A percentile compares a stretch with the other conserved stretches of the same genome.
Evolutionary conservation across 1,140 invertebrate genomes (phyloP).

Genomic region (Diuraphis noxia): DNA sequence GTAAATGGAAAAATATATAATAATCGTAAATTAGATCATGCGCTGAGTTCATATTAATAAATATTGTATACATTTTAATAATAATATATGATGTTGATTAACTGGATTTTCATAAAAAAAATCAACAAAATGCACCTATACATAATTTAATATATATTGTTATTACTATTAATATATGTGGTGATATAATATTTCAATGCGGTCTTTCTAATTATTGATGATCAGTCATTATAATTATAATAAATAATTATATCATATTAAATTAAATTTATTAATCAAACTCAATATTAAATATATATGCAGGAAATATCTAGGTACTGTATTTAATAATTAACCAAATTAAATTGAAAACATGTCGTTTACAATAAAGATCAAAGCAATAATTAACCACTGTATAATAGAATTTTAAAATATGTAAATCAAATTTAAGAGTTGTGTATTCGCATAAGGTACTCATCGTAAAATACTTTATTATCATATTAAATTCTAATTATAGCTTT

Average conservation of each 20-base stretch:
- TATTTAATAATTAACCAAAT: background rate
- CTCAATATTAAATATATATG: background rate
- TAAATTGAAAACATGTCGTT: background rate
- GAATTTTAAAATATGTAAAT: no score
- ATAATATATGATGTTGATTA: background rate
- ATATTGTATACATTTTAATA: background rate
- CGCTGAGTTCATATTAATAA: background rate
- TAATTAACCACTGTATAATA: background rate
- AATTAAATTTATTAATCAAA: background rate
- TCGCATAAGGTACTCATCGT: background rate
- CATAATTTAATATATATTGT: no score
- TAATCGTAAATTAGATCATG: background rate
- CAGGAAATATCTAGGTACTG: background rate
- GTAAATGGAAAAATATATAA: background rate
- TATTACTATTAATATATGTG: no score
- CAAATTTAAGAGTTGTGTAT: background rate
- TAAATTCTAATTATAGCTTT: background rate
- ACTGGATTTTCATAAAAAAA: background rate
- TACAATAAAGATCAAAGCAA: background rate
- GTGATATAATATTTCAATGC: no score
- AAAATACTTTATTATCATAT: background rate
- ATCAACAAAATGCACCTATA: no score
- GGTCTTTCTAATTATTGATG: no score
- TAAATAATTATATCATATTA: no score
- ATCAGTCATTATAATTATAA: no score